Conservation (phyloP, 2,797 vertebrate species). For the Scarus forsteni region DNA sequence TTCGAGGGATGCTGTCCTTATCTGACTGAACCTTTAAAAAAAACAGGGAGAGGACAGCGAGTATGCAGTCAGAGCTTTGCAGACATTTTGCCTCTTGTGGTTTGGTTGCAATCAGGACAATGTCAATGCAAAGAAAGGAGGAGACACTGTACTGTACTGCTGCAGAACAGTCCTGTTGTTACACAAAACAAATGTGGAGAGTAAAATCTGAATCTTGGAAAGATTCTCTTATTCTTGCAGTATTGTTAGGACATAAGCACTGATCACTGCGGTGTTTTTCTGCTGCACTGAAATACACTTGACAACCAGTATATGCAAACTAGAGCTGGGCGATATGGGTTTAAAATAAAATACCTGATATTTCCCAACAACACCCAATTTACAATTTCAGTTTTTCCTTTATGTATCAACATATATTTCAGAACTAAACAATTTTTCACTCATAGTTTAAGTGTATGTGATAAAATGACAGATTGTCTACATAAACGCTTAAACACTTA, state of each 20-base stretch:
- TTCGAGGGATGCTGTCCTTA: slow-evolving; percentile 71
- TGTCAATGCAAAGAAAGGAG: slow-evolving; percentile 18
- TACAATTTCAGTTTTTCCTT: too few species aligned
- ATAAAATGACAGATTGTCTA: too few species aligned
- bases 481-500: too few species aligned
- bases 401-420: too few species aligned
- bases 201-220: neutral
- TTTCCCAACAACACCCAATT: too few species aligned
- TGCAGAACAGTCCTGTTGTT: neutral
- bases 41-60: slow-evolving; percentile 27
- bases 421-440: too few species aligned
- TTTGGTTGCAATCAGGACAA: neutral
- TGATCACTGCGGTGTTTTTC: neutral
- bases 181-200: neutral
- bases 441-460: too few species aligned
- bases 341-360: too few species aligned
- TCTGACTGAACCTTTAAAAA: slow-evolving; percentile 61
- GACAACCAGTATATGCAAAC: too few species aligned
- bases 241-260: too few species aligned
- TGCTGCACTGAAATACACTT: too few species aligned
- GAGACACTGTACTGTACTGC: neutral
- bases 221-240: neutral
- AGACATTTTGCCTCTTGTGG: slow-evolving; percentile 16
- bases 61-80: slow-evolving; percentile 20
- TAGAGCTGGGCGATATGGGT: too few species aligned